Evolutionary conservation across 1,140 invertebrate genomes (phyloP).

Genomic region (Drosophila orena): DNA sequence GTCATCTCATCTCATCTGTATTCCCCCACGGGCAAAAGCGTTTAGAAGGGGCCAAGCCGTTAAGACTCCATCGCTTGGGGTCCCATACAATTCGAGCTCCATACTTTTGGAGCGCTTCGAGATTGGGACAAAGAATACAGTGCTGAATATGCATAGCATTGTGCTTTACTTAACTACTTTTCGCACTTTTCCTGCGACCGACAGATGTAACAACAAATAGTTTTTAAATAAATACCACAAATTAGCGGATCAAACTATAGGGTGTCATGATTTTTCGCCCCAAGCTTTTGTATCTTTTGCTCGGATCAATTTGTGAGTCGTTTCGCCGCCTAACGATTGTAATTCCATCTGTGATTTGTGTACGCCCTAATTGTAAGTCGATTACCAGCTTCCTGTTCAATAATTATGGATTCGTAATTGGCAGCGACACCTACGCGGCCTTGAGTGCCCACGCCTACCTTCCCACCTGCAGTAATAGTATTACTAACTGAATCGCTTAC

Average conservation of each 20-base stretch:
- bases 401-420: conserved; percentile 24
- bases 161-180: not conserved
- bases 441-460: too few relatives aligned
- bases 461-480: too few relatives aligned
- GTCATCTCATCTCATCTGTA: too few relatives aligned
- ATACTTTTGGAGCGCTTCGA: not conserved
- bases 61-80: conserved; percentile 6
- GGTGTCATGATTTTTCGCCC: not conserved
- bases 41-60: conserved; percentile 13
- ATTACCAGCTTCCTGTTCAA: conserved; percentile 16
- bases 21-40: conserved; percentile 8
- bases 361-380: conserved; percentile 22
- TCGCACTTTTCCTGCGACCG: too few relatives aligned
- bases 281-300: conserved; percentile 15
- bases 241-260: conserved; percentile 11
- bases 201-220: not conserved
- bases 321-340: conserved; percentile 22
- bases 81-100: not conserved
- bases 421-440: conserved; percentile 20
- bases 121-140: too few relatives aligned
- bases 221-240: conserved; percentile 11
- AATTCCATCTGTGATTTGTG: conserved; percentile 6
- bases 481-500: conserved; percentile 42
- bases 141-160: too few relatives aligned
- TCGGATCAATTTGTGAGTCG: conserved; percentile 14